These are phyloP conservation scores for Parotocinclus haroldoi DNA, from an alignment of 2,797 vertebrate genomes.

Conservation along the genomic window DNA sequence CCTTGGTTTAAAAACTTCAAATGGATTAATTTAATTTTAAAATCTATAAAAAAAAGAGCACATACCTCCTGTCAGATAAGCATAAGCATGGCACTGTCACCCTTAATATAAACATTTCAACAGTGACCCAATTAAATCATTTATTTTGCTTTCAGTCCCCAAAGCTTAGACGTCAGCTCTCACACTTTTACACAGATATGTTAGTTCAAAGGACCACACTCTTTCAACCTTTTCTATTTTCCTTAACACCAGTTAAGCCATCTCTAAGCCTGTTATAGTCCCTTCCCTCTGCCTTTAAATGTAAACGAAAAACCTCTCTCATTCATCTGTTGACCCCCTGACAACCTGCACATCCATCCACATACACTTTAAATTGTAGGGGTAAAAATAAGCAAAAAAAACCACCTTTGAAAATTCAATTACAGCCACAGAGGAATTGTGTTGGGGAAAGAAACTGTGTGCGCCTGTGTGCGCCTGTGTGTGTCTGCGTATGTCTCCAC, in stretches of 20 bases:
- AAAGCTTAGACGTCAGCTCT: slow-evolving; percentile 42
- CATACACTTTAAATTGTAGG: slow-evolving; percentile 7
- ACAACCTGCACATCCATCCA: neutral
- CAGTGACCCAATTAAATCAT: slow-evolving; percentile 69
- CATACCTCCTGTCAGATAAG: no score
- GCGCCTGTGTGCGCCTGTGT: no score
- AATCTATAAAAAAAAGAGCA: no score
- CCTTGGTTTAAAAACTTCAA: no score
- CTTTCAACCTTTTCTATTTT: neutral
- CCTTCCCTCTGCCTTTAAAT: slow-evolving; percentile 10
- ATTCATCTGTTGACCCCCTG: slow-evolving; percentile 19
- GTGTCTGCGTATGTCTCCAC: neutral
- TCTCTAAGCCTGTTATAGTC: slow-evolving; percentile 24
- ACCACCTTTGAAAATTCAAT: slow-evolving; percentile 34
- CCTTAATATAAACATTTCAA: slow-evolving; percentile 52
- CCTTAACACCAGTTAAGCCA: slow-evolving; percentile 23
- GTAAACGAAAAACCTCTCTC: slow-evolving; percentile 4
- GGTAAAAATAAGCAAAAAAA: slow-evolving; percentile 29
- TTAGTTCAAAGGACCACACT: neutral
- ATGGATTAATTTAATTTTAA: no score
- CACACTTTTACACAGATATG: neutral
- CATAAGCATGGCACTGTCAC: neutral
- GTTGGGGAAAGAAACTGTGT: slow-evolving; percentile 17
- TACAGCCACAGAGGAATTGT: slow-evolving; percentile 27
- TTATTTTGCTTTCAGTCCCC: slow-evolving; percentile 60